phyloP scores from a whole-genome alignment of 2,113 vertebrate species.

The Pomatorhinus ruficollis region DNA sequence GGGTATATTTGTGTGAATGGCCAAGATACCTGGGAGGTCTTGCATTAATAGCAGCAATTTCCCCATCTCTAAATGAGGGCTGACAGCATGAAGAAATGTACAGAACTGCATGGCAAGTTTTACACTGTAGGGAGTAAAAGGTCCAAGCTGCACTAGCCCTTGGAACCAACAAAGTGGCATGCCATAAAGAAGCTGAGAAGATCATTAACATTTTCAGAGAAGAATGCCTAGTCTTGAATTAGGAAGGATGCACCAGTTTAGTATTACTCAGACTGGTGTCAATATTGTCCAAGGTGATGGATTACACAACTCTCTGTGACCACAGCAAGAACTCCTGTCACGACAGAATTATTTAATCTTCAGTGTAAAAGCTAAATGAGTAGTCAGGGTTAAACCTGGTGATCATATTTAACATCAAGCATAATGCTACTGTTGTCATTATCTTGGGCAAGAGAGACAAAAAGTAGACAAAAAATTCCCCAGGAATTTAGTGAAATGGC shows the following conservation, averaged over 20 bases:
- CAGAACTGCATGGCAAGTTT: neutral
- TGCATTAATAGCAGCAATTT: neutral
- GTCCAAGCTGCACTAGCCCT: neutral
- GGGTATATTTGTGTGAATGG: neutral
- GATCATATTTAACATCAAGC: neutral
- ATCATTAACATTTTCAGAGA: neutral
- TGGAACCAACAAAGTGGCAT: neutral
- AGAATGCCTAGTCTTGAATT: neutral
- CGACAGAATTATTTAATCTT: neutral
- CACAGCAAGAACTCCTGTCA: neutral
- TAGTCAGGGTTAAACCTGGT: neutral
- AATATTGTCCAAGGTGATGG: neutral
- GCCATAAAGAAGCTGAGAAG: neutral
- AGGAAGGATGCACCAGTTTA: neutral
- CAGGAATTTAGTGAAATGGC: neutral
- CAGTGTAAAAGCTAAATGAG: neutral
- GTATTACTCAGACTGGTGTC: neutral
- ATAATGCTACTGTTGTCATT: neutral
- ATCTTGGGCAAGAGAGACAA: neutral
- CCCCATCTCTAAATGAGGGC: neutral
- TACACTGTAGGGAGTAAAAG: neutral
- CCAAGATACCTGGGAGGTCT: neutral
- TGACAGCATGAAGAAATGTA: neutral
- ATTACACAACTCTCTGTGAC: neutral
- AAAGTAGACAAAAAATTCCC: neutral